A percentile compares a stretch with the other conserved stretches of the same genome.
phyloP scores from a whole-genome alignment of 2,113 vertebrate species.

The Cheirogaleus medius region DNA sequence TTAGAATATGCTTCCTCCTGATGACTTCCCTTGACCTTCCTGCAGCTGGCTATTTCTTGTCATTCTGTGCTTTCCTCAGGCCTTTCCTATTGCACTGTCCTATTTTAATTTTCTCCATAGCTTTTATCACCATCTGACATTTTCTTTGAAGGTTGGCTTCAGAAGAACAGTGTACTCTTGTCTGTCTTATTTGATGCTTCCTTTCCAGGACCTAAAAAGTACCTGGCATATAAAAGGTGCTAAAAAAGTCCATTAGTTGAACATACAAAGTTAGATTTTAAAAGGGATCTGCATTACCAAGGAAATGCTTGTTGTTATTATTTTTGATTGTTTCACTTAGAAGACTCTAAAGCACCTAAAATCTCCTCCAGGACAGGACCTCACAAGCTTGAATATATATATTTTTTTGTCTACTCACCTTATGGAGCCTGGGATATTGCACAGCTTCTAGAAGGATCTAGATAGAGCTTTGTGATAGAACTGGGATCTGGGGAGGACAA shows the following conservation, averaged over 20 bases:
- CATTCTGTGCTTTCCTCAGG: neutral
- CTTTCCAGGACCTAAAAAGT: neutral
- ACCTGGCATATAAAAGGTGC: neutral
- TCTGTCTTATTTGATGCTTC: neutral
- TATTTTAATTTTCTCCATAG: slow-evolving; percentile 9
- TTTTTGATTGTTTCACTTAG: neutral
- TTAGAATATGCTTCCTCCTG: neutral
- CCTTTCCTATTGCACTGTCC: neutral
- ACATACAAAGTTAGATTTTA: neutral
- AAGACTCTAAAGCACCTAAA: neutral
- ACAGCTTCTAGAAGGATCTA: neutral
- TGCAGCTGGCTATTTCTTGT: neutral
- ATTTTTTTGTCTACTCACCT: neutral
- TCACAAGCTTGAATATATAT: neutral
- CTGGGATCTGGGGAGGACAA: neutral
- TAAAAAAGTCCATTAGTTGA: neutral
- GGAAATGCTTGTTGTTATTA: neutral
- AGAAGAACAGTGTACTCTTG: neutral
- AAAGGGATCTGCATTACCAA: neutral
- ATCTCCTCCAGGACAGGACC: neutral
- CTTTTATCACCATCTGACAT: neutral
- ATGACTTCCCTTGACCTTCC: neutral
- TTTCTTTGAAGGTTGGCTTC: slow-evolving; percentile 39
- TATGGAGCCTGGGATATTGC: neutral
- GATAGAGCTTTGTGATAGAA: neutral